Evolutionary conservation across 2,113 vertebrate species (phyloP), one percentile per base, ranked within the genome.

Genomic region (Lethenteron camtschaticum): DNA sequence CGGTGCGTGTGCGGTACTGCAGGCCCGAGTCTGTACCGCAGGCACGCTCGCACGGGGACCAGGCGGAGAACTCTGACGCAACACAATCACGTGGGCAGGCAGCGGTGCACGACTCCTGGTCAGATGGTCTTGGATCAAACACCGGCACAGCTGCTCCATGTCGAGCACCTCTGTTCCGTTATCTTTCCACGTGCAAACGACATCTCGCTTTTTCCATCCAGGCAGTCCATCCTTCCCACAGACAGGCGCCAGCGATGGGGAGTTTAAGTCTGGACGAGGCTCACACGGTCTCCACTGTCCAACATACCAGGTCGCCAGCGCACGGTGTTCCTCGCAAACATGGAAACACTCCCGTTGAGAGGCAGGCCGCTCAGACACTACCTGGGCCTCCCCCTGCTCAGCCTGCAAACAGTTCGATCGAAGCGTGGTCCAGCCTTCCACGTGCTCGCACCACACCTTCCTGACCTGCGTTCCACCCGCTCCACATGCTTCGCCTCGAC

Each of bases 1-100:
- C 82, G 0, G 80, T 78, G 10, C 90, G 83, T 0, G 81, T 85
- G 56, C 86, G 80, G 74, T 96, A 84, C 75, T 87, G 88, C 57
- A 85, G 41, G 41, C 41, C 41, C 41, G 41, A 70, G 57, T 80
- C 79, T 56, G 68, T 16, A 10, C 82, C 75, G 0, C 94, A 96
- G 1, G 77, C 82, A 18, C 74, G 69, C 72, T 82, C 78, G 11
- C 94, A 97, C 68, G 68, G 72, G 0, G 91, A 95, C 94, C 94
- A 96, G 1, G 74, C 20, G 0, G 85, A 88, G 76, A 94, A 96
- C 73, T 85, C 80, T 0, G 91, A 90, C 2, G 92, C 83, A 0
- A 97, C 80, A 14, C 94, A 97, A 76, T 90, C 87, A 73, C 86
- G 84, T 0, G 94, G 94, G 70, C 94, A 97, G 3, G 94, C 91